A percentile compares a stretch with the other conserved stretches of the same genome.
Evolutionary conservation across 2,888 invertebrate genomes (phyloP).

Genomic region (Eudasyphora cyanicolor): DNA sequence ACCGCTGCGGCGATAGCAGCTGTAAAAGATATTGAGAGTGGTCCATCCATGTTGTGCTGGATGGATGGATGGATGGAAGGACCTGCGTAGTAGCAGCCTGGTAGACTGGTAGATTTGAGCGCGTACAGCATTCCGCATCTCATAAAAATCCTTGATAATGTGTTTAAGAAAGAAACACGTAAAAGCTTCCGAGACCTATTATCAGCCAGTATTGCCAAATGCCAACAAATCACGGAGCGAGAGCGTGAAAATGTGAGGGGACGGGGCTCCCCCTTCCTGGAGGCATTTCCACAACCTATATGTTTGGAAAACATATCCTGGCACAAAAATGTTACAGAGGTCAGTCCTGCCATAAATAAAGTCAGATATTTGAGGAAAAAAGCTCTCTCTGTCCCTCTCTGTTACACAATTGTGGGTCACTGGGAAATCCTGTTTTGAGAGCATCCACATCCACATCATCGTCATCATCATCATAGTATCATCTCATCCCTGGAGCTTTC

Average conservation of each 20-base stretch:
- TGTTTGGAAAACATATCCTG: neutral
- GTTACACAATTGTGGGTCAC: neutral
- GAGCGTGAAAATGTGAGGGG: no score
- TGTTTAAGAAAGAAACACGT: neutral
- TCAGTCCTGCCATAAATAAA: conserved; percentile 1
- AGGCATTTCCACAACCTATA: neutral
- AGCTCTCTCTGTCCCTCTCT: no score
- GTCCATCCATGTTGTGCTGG: conserved; percentile 60
- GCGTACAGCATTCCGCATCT: conserved; percentile 56
- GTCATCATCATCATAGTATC: neutral
- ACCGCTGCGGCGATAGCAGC: conserved; percentile 20
- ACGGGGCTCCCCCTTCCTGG: no score
- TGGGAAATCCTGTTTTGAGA: neutral
- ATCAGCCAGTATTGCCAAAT: conserved; percentile 10
- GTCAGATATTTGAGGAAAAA: conserved; percentile 11
- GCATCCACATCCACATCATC: neutral
- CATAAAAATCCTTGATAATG: conserved; percentile 59
- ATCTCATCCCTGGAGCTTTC: conserved; percentile 4
- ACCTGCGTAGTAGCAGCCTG: conserved; percentile 61
- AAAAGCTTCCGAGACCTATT: neutral
- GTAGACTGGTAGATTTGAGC: conserved; percentile 56
- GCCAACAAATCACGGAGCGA: neutral
- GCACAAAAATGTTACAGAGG: neutral
- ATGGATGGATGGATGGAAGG: no score
- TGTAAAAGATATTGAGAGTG: conserved; percentile 62